Evolutionary conservation across 2,888 invertebrate species (phyloP).

Genomic region (Microplitis deprimator): DNA sequence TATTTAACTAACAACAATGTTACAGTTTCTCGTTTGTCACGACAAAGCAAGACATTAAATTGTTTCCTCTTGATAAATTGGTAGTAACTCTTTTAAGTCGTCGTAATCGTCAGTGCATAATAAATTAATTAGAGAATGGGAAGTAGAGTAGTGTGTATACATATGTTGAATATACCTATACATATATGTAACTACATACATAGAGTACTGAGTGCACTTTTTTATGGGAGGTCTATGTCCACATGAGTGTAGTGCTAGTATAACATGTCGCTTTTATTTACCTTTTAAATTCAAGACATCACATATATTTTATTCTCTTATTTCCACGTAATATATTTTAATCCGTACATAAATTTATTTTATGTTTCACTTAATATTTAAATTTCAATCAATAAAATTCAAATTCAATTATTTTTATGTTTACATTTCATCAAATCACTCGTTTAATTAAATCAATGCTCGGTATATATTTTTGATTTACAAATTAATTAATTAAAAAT

Average conservation of each 20-base stretch:
- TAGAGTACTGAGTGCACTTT: conserved; percentile 3
- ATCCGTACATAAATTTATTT: neutral
- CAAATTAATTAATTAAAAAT: too few relatives aligned
- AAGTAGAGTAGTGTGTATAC: conserved; percentile 10
- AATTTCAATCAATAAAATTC: conserved; percentile 7
- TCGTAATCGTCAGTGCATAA: conserved; percentile 32
- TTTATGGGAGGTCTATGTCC: conserved; percentile 30
- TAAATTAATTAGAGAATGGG: conserved; percentile 36
- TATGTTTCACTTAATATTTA: neutral
- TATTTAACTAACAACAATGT: conserved; percentile 9
- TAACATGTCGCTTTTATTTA: conserved; percentile 20
- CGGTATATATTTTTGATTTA: neutral
- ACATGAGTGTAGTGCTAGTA: conserved; percentile 26
- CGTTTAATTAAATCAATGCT: neutral
- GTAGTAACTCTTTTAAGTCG: conserved; percentile 29
- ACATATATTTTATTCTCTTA: neutral
- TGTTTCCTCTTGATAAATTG: conserved; percentile 38
- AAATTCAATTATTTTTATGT: conserved; percentile 24
- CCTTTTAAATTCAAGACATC: neutral
- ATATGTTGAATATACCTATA: neutral
- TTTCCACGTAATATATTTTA: neutral
- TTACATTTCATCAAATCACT: conserved; percentile 35
- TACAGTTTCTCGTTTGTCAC: conserved; percentile 29
- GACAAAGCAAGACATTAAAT: conserved; percentile 32
- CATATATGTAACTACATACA: neutral